Evolutionary conservation across 2,797 vertebrate genomes (phyloP).

Genomic region (Sebastes vulpes): DNA sequence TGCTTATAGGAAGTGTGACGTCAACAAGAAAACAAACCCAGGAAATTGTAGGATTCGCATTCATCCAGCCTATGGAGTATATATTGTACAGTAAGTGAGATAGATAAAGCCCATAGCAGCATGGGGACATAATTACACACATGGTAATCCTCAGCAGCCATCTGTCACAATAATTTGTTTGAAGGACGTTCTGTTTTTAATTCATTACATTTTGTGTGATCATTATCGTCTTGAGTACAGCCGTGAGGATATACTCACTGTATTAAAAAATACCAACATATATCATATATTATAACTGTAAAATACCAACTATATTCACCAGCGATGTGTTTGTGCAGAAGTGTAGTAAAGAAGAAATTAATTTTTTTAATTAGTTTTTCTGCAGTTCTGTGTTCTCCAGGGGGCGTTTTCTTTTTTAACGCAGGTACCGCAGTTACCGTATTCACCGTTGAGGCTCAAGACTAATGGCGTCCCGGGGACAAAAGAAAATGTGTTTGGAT

Average conservation of each 20-base stretch:
- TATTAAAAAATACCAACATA: neutral
- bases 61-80: neutral
- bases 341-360: neutral
- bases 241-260: neutral
- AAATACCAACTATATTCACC: neutral
- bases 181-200: neutral
- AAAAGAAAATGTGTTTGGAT: too few species aligned
- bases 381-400: neutral
- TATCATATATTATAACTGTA: neutral
- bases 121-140: conserved; percentile 37
- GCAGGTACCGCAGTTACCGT: too few species aligned
- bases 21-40: conserved; percentile 27
- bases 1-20: conserved; percentile 1
- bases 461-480: too few species aligned
- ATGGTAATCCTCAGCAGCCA: conserved; percentile 48
- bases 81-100: neutral
- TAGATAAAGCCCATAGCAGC: conserved; percentile 17
- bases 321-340: neutral
- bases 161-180: conserved; percentile 45
- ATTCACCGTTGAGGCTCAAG: too few species aligned
- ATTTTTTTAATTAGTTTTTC: neutral
- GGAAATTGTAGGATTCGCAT: neutral
- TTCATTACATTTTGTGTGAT: neutral
- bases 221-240: neutral
- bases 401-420: neutral